Evolutionary conservation across 1,140 invertebrate species (phyloP).

Genomic region (Drosophila varians): DNA sequence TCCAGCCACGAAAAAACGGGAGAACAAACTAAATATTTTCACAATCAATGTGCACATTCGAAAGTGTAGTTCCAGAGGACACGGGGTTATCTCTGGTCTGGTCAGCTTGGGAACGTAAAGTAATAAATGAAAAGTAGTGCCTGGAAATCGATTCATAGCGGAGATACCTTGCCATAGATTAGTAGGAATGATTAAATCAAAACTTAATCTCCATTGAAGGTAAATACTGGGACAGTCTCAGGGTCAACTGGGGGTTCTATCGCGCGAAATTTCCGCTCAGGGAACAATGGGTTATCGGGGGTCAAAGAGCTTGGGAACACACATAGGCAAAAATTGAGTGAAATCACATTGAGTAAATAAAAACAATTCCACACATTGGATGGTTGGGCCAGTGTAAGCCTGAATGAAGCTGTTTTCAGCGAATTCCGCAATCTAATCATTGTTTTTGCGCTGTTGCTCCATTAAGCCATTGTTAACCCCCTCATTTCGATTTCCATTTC

Average conservation of each 20-base stretch:
- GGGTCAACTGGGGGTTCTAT: background rate
- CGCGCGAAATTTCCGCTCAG: background rate
- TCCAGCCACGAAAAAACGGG: background rate
- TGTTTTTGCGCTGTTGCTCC: slow-evolving; percentile 16
- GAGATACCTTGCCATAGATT: background rate
- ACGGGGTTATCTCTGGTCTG: background rate
- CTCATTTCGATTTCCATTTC: too few relatives aligned
- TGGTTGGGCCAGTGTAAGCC: slow-evolving; percentile 31
- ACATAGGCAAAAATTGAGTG: background rate
- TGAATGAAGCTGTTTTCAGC: slow-evolving; percentile 33
- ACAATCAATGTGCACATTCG: background rate
- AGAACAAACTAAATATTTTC: background rate
- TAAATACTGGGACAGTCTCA: background rate
- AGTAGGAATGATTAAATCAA: background rate
- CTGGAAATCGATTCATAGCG: background rate
- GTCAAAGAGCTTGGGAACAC: slow-evolving; percentile 6
- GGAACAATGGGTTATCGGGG: slow-evolving; percentile 28
- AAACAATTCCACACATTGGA: slow-evolving; percentile 5
- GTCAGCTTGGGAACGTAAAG: background rate
- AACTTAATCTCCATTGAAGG: background rate
- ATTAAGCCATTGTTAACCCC: slow-evolving; percentile 1
- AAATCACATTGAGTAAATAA: background rate
- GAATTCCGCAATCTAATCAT: slow-evolving; percentile 26
- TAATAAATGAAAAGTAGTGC: background rate
- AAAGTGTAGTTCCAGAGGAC: background rate